Conservation (phyloP, 64 coral and sea anemone genomes). For the Porites lutea region DNA sequence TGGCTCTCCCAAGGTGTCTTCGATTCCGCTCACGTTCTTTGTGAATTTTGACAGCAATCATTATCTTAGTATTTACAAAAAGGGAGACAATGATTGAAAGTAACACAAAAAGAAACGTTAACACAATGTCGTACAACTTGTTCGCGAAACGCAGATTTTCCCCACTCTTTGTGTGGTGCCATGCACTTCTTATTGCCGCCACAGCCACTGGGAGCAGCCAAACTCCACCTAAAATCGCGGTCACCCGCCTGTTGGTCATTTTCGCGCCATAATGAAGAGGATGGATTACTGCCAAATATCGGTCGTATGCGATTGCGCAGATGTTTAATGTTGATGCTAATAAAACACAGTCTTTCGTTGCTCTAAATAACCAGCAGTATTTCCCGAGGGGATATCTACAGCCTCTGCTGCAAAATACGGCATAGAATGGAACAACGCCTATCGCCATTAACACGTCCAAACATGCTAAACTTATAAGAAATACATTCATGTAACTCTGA, state of each 20-base stretch:
- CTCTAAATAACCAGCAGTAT: constrained; percentile 66
- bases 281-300: constrained; percentile 74
- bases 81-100: constrained; percentile 32
- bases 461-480: constrained; percentile 60
- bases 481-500: constrained; percentile 68
- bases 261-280: constrained; percentile 65
- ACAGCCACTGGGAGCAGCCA: constrained; percentile 61
- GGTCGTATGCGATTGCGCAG: constrained; percentile 76
- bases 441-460: constrained; percentile 70
- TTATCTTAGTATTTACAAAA: constrained; percentile 34
- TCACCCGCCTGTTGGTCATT: constrained; percentile 56
- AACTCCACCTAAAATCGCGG: constrained; percentile 46
- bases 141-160: constrained; percentile 21
- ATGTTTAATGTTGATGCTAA: constrained; percentile 51
- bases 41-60: constrained; percentile 53
- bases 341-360: constrained; percentile 67
- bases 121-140: constrained; percentile 64
- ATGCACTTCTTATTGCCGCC: constrained; percentile 56
- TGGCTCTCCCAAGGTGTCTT: not conserved
- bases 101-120: constrained; percentile 52
- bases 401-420: constrained; percentile 38
- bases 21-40: not conserved
- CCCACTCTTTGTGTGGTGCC: constrained; percentile 31
- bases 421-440: constrained; percentile 70
- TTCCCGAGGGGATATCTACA: constrained; percentile 5